Percentiles rank a stretch among this genome's conserved stretches.
phyloP scores from a whole-genome alignment of 2,113 vertebrate species.

The Phaetusa simplex region DNA sequence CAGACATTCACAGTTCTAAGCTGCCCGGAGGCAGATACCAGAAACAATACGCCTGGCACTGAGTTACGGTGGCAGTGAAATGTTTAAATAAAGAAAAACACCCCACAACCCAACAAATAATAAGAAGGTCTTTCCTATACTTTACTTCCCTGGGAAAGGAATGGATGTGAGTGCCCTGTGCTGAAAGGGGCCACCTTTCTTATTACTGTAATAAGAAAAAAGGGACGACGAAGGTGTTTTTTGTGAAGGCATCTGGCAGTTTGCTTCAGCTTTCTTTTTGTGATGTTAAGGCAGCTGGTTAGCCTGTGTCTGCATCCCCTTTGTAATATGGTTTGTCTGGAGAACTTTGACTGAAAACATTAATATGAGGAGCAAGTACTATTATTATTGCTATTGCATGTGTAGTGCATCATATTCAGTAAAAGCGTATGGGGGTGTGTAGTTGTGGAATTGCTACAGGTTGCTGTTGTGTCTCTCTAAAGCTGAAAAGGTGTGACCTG shows the following conservation, averaged over 20 bases:
- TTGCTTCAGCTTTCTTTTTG: not conserved
- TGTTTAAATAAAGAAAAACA: not conserved
- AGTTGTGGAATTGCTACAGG: not conserved
- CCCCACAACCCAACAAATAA: not conserved
- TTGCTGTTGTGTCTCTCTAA: not conserved
- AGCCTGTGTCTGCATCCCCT: not conserved
- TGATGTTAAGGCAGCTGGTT: not conserved
- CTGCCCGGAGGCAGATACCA: not conserved
- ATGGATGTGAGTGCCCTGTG: not conserved
- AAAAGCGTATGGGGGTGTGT: not conserved
- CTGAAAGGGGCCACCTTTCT: not conserved
- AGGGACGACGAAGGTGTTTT: not conserved
- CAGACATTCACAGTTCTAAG: not conserved
- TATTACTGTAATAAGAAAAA: not conserved
- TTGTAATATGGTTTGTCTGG: not conserved
- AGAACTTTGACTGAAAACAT: not conserved
- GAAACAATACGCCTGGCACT: not conserved
- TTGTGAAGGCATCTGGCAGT: not conserved
- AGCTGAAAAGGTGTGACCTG: not conserved
- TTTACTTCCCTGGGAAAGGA: not conserved
- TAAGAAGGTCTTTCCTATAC: not conserved
- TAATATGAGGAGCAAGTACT: not conserved
- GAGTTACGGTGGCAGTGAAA: not conserved
- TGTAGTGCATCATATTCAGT: not conserved
- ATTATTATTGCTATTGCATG: not conserved